Evolutionary conservation across 2,888 invertebrate species (phyloP), one percentile per base, ranked within the genome.

Genomic region (Scaptodrosophila latifasciaeformis): DNA sequence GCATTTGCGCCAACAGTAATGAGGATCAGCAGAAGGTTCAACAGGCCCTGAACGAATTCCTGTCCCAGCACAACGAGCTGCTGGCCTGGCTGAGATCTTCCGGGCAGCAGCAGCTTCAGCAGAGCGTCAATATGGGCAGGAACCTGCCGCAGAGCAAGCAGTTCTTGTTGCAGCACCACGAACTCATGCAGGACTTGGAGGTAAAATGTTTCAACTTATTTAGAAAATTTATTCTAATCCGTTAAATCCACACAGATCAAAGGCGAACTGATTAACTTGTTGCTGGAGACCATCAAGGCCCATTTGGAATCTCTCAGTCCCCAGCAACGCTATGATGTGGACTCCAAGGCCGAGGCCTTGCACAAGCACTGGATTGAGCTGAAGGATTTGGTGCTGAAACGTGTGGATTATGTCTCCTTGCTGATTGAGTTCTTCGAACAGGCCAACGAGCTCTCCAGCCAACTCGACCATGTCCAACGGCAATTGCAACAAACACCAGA

Each of bases 61-160:
- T 91, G 19, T 90, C 91, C 43, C 90, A 90, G 77, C 91, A 92
- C 81, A 91, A 91, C 65, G 89, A 90, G 82, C 85, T 94, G 29
- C 89, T 91, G 59, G 89, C 89, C n/a, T 95, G 94, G 94, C 82
- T 94, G 48, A 88, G 90, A 19, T 91, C 91, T 49, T 91, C 92
- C 21, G 92, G 91, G 0, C 92, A 93, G 76, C 89, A 90, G 45
- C 93, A 93, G 80, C 87, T 95, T 40, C 90, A 91, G 71, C 90
- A 91, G 34, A 91, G 92, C 76, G 89, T 90, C 59, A 90, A 92
- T 74, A 91, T 94, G 90, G 94, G 94, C n/a, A 89, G 89, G 48
- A 89, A 90, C 78, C 81, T 90, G 21, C 85, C 88, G 5, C 88
- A 90, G 86, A 91, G 93, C 37, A 89, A 90, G 71, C 92, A 93